A percentile compares a stretch with the other conserved stretches of the same genome.
Evolutionary conservation across 92 coral and sea anemone species (phyloP).

Genomic region (Heliopora coerulea): DNA sequence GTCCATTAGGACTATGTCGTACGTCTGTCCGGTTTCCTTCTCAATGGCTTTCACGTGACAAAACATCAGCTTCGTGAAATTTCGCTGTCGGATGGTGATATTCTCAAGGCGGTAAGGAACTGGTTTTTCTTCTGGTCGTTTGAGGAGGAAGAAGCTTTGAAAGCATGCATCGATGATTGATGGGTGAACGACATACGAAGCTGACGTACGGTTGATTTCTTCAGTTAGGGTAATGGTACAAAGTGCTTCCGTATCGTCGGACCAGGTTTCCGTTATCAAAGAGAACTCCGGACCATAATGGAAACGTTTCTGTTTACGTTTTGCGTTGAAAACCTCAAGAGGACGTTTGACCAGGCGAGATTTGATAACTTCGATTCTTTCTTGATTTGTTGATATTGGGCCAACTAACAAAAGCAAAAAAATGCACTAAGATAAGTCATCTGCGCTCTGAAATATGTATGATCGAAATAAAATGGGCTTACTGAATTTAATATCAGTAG

Average conservation of each 20-base stretch:
- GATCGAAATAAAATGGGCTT: neutral
- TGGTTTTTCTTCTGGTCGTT: neutral
- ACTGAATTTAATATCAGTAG: too few species aligned
- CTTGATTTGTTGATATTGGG: neutral
- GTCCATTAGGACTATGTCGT: conserved; percentile 53
- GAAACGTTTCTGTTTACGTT: conserved; percentile 62
- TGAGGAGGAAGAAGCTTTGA: conserved; percentile 62
- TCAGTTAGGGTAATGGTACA: conserved; percentile 57
- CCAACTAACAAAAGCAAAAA: neutral
- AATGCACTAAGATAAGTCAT: too few species aligned
- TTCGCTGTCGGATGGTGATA: neutral
- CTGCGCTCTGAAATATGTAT: too few species aligned
- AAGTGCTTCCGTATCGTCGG: conserved; percentile 57
- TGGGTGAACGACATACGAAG: conserved; percentile 76
- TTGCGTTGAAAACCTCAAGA: conserved; percentile 46
- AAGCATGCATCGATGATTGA: conserved; percentile 84
- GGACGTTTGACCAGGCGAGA: conserved; percentile 55
- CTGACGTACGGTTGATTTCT: conserved; percentile 30
- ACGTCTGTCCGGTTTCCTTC: conserved; percentile 20
- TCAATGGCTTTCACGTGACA: conserved; percentile 61
- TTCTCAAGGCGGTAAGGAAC: conserved; percentile 19
- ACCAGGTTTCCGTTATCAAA: conserved; percentile 66
- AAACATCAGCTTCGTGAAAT: conserved; percentile 31
- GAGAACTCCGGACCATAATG: conserved; percentile 73
- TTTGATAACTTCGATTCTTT: neutral